Conservation (phyloP, 2,113 vertebrate species). For the Rousettus leschenaultii region DNA sequence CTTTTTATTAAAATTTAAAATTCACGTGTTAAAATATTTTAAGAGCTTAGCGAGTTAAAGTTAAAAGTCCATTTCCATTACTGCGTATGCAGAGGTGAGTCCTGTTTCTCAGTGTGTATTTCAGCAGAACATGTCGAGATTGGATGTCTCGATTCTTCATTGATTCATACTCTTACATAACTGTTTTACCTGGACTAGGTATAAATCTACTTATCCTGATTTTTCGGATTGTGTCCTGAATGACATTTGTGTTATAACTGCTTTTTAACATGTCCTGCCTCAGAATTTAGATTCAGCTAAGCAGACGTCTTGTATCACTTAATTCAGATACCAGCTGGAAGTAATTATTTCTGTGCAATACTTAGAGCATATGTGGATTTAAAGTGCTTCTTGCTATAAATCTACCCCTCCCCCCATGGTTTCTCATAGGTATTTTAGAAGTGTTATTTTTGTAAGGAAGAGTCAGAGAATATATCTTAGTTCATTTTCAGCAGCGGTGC, state of each 20-base stretch:
- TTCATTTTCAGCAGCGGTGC: background rate
- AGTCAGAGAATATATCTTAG: background rate
- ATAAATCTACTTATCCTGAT: background rate
- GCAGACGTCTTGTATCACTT: background rate
- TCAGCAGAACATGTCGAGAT: background rate
- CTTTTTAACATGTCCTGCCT: background rate
- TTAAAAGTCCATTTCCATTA: background rate
- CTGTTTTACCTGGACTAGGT: background rate
- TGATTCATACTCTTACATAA: background rate
- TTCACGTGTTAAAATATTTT: background rate
- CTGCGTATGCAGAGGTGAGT: background rate
- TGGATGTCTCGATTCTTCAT: background rate
- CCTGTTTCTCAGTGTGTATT: background rate
- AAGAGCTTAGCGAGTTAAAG: background rate
- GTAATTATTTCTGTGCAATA: background rate
- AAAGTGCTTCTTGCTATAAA: background rate
- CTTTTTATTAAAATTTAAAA: background rate
- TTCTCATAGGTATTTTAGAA: background rate
- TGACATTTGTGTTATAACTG: background rate
- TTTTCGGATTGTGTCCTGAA: background rate
- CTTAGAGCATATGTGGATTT: background rate
- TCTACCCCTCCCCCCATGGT: rapidly evolving
- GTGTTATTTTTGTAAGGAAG: background rate
- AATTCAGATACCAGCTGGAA: background rate
- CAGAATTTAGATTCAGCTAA: background rate